Evolutionary conservation across 2,113 vertebrate species (phyloP).

Genomic region (Galbula dea): DNA sequence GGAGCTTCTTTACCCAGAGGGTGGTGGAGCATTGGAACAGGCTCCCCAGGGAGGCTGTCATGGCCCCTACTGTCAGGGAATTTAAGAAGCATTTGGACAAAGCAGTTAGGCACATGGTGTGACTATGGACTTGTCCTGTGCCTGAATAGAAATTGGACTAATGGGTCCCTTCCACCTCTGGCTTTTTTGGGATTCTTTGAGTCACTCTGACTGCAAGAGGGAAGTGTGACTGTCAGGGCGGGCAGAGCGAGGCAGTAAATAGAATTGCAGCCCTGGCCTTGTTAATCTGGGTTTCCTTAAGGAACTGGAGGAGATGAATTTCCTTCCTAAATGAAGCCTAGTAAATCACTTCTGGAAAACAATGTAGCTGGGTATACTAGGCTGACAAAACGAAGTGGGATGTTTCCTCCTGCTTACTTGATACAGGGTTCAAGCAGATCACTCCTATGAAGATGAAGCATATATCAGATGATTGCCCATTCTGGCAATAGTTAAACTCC

Average conservation of each 20-base stretch:
- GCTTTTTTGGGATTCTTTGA: too few species aligned
- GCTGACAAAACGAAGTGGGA: neutral
- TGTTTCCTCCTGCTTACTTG: neutral
- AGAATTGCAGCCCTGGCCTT: neutral
- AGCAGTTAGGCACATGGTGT: too few species aligned
- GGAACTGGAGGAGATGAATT: neutral
- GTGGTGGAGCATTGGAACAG: too few species aligned
- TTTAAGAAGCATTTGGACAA: too few species aligned
- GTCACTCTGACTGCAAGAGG: neutral
- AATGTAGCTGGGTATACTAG: neutral
- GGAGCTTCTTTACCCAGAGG: too few species aligned
- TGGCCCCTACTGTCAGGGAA: too few species aligned
- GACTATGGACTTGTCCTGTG: too few species aligned
- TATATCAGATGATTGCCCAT: neutral
- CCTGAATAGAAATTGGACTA: too few species aligned
- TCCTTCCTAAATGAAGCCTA: neutral
- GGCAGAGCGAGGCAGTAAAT: neutral
- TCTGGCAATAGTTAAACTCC: neutral
- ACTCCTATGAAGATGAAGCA: neutral
- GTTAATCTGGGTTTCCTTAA: neutral
- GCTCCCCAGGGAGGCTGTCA: too few species aligned
- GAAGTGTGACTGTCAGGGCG: neutral
- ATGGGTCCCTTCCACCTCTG: too few species aligned
- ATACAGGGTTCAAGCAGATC: neutral
- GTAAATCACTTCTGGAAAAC: neutral